Conservation (phyloP, 2,113 vertebrate genomes). For the Gymnorhina tibicen region DNA sequence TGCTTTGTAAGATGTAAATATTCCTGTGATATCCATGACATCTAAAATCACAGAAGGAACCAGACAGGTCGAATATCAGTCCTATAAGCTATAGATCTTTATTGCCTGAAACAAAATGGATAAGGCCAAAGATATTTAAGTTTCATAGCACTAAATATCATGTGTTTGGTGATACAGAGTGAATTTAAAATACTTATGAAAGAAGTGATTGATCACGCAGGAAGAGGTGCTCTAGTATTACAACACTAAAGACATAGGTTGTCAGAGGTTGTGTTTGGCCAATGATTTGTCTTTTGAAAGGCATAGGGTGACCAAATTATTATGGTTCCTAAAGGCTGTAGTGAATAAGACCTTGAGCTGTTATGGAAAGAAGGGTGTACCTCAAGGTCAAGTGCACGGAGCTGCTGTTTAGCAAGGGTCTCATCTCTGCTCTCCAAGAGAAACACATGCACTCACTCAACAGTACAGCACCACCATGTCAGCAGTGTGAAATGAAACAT, state of each 20-base stretch:
- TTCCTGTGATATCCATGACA: not conserved
- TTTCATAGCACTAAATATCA: not conserved
- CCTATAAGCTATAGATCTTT: not conserved
- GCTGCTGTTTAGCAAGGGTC: not conserved
- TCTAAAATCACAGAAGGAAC: not conserved
- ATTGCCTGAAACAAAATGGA: not conserved
- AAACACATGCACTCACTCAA: not conserved
- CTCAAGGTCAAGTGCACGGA: not conserved
- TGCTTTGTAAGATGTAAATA: not conserved
- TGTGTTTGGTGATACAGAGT: not conserved
- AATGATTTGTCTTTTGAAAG: not conserved
- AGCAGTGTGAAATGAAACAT: not conserved
- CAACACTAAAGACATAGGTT: not conserved
- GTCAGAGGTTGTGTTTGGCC: not conserved
- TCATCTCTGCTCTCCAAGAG: not conserved
- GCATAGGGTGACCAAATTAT: not conserved
- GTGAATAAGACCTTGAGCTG: not conserved
- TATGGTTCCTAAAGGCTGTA: not conserved
- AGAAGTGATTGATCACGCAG: not conserved
- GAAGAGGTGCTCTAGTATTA: not conserved
- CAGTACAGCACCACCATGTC: not conserved
- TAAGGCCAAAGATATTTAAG: not conserved
- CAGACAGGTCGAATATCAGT: not conserved
- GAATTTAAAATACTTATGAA: not conserved
- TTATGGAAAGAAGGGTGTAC: not conserved